phyloP scores from a whole-genome alignment of 1,140 invertebrate genomes.

The Platorchestia sp. region DNA sequence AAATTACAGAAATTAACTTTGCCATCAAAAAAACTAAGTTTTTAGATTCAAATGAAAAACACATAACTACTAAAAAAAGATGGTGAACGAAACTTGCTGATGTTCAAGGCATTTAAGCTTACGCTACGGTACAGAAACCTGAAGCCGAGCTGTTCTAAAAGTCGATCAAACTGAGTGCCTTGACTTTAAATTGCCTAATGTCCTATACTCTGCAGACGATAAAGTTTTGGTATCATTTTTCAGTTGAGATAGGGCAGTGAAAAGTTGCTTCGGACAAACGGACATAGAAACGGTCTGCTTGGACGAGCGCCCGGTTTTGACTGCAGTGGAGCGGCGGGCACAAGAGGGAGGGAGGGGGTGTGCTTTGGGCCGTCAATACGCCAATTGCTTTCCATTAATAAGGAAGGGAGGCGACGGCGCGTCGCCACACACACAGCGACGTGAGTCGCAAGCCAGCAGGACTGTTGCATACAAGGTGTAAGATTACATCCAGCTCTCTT shows the following conservation, averaged over 20 bases:
- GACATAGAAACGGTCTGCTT: neutral
- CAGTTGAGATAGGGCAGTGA: neutral
- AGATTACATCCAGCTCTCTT: neutral
- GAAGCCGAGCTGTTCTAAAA: neutral
- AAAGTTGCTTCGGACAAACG: neutral
- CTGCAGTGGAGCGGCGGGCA: slow-evolving; percentile 3
- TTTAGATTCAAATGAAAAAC: neutral
- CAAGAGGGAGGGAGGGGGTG: neutral
- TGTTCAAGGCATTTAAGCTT: neutral
- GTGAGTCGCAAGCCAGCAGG: neutral
- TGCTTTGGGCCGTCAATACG: slow-evolving; percentile 14
- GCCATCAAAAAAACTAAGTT: neutral
- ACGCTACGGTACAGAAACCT: neutral
- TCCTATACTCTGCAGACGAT: neutral
- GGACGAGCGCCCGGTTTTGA: slow-evolving; percentile 24
- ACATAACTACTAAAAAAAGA: neutral
- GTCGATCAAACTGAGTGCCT: neutral
- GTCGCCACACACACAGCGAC: neutral
- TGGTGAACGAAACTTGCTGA: neutral
- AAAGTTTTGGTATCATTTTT: neutral
- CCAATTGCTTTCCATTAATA: slow-evolving; percentile 49
- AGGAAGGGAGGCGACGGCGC: neutral
- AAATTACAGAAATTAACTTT: neutral
- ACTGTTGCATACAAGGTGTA: neutral
- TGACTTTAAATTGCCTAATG: neutral